Conservation (phyloP, 2,113 vertebrate genomes). For the Apteryx owenii region DNA sequence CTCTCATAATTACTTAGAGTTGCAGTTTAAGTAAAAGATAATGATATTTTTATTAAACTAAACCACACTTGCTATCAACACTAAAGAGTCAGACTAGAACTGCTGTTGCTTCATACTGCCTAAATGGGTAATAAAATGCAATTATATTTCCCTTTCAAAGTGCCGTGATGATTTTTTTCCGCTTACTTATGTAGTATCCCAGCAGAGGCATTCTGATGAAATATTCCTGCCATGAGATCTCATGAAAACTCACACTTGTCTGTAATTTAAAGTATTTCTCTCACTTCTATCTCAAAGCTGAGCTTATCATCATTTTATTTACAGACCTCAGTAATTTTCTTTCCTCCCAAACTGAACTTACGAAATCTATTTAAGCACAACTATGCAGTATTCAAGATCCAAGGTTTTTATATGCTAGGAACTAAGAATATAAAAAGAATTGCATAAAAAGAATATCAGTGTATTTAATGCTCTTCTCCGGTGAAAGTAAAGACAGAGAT, state of each 20-base stretch:
- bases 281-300: background rate
- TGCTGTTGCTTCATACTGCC: background rate
- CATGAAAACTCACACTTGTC: background rate
- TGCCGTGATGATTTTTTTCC: background rate
- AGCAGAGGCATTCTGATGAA: background rate
- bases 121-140: conserved; percentile 27
- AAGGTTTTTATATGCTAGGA: background rate
- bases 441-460: background rate
- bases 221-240: background rate
- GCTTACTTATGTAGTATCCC: background rate
- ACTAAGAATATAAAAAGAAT: background rate
- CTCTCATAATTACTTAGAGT: background rate
- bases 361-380: background rate
- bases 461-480: background rate
- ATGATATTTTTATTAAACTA: conserved; percentile 26
- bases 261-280: background rate
- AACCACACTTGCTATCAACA: background rate
- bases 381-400: background rate
- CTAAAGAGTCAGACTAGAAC: background rate
- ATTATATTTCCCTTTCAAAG: conserved; percentile 6
- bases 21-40: conserved; percentile 1
- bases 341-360: background rate
- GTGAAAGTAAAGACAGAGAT: background rate
- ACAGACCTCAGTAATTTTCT: background rate
- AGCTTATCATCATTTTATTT: background rate